Conservation (phyloP, 2,113 vertebrate species). For the Chionodraco myersi region DNA sequence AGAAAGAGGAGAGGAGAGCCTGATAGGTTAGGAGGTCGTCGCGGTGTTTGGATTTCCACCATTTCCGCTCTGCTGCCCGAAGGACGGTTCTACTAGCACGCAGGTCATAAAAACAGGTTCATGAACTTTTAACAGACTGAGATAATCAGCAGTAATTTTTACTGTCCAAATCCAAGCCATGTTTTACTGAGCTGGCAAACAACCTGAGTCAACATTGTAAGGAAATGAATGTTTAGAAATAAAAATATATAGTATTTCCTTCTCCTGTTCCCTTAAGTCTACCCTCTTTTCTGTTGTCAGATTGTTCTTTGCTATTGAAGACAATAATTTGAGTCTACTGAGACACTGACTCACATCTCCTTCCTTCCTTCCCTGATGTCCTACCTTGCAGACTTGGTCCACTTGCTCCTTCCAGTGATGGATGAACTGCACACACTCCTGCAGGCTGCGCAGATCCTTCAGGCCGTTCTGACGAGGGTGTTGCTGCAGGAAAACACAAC, state of each 20-base stretch:
- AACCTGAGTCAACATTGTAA: not conserved
- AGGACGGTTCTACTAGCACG: too few species aligned
- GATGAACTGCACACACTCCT: conserved; percentile 84
- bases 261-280: not conserved
- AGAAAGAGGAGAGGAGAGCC: too few species aligned
- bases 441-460: conserved; percentile 79
- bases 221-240: not conserved
- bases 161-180: not conserved
- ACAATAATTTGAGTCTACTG: not conserved
- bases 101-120: conserved; percentile 6
- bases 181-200: not conserved
- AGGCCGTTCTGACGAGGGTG: conserved; percentile 67
- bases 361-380: not conserved
- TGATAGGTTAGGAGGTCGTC: too few species aligned
- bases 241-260: too few species aligned
- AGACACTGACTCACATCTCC: not conserved
- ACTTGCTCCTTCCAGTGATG: conserved; percentile 83
- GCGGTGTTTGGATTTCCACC: too few species aligned
- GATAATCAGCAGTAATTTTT: not conserved
- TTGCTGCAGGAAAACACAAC: conserved; percentile 39
- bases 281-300: not conserved
- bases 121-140: not conserved
- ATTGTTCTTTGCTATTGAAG: not conserved
- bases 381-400: conserved; percentile 83
- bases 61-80: too few species aligned